Base-by-base conservation (phyloP, 2,888 invertebrate genomes). In the Cryptus armator region DNA sequence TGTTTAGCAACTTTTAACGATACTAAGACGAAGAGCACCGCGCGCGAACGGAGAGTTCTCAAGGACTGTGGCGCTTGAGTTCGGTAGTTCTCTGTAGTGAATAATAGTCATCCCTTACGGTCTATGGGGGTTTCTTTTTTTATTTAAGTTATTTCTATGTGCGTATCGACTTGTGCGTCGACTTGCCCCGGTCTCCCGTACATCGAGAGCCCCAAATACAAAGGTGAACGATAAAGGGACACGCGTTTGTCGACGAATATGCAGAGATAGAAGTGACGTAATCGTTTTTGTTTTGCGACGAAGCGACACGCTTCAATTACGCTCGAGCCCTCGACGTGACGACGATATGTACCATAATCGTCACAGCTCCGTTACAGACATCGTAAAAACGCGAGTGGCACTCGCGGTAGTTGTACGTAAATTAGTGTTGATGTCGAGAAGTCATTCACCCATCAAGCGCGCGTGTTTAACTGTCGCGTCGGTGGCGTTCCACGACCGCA, bases 361-460 rank as follows among this genome's bases (percentile, higher is more conserved):
- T 83, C 75, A 83, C 24, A 19, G 12, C 7, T 19, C 19, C 56
- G 56, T 56, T 56, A 56, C 19, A 19, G 56, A 10, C 37, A 37
- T 62, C 70, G 59, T 82, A 68, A 67, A 16, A 66, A 24, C 67
- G 29, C 62, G 79, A 81, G 70, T 70, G 71, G n/a, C 71, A 43
- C 78, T 64, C 53, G 71, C 24, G 14, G 5, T 43, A 81, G 70
- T 79, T 56, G 72, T 53, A 82, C 87, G 88, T 88, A 87, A 87
- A 90, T 87, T 88, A 86, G 72, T 81, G 76, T 85, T 87, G 88
- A 82, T 85, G 72, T 79, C 75, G 78, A 84, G 84, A 83, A 90
- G 91, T 92, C 92, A 90, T 92, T 92, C 90, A 91, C 90, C 92
- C 89, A 89, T 81, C 79, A 81, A 77, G 81, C 81, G 71, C 64